Conservation (phyloP, 2,888 invertebrate genomes). For the Loripinus fragilis region DNA sequence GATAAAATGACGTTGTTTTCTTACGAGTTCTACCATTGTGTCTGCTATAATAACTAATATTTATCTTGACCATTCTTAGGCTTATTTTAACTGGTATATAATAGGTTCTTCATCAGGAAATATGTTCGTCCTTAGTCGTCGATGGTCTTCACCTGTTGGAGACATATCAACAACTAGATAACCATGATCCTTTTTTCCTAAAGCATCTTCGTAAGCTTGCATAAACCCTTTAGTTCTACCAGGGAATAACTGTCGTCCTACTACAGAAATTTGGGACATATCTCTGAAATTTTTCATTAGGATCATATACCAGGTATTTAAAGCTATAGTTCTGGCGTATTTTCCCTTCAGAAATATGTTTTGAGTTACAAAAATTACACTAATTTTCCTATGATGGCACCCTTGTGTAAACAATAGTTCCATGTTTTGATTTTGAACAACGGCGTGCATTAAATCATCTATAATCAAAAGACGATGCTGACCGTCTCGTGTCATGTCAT, state of each 20-base stretch:
- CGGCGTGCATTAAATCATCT: constrained; percentile 39
- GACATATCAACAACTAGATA: no score
- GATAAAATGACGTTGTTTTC: neutral
- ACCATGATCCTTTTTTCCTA: no score
- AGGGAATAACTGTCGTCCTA: constrained; percentile 37
- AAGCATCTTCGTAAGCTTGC: constrained; percentile 38
- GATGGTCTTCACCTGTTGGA: no score
- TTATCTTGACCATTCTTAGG: neutral
- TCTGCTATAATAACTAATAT: neutral
- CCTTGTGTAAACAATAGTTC: no score
- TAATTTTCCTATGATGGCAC: no score
- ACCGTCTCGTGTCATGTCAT: neutral
- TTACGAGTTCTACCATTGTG: neutral
- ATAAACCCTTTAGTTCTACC: constrained; percentile 30
- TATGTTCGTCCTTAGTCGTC: constrained; percentile 32
- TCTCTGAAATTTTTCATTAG: constrained; percentile 32
- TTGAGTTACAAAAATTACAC: no score
- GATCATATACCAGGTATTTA: constrained; percentile 31
- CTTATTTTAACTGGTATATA: constrained; percentile 30
- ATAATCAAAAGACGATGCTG: constrained; percentile 30
- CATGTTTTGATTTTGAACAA: no score
- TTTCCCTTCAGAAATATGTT: constrained; percentile 36
- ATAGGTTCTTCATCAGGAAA: constrained; percentile 36
- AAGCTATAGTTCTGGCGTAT: constrained; percentile 33
- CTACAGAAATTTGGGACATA: constrained; percentile 24